A percentile compares a stretch with the other conserved stretches of the same genome.
phyloP scores from a whole-genome alignment of 2,888 invertebrate genomes.

The Rhabditophanes sp. region DNA sequence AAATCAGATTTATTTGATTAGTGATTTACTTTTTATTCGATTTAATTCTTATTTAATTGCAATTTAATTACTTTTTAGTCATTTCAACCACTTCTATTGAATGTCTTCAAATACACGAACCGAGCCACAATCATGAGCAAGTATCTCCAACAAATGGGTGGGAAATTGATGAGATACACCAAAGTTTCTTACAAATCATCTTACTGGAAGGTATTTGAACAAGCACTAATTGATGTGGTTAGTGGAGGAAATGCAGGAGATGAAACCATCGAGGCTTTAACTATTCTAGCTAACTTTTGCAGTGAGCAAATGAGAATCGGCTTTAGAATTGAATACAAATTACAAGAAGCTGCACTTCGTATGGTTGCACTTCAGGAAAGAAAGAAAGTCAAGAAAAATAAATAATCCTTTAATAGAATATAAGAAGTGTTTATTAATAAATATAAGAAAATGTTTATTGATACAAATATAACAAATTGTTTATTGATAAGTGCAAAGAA shows the following conservation, averaged over 20 bases:
- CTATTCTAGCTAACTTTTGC: slow-evolving; percentile 17
- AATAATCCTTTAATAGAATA: too few species aligned
- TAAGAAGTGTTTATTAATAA: too few species aligned
- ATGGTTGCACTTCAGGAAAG: slow-evolving; percentile 12
- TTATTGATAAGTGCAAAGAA: too few species aligned
- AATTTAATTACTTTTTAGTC: slow-evolving; percentile 10
- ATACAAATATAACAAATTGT: too few species aligned
- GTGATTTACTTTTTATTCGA: neutral
- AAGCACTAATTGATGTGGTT: slow-evolving; percentile 18
- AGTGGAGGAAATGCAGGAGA: slow-evolving; percentile 13
- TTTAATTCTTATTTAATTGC: neutral
- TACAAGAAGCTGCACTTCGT: slow-evolving; percentile 21
- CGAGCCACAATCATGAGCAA: slow-evolving; percentile 18
- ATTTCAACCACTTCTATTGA: slow-evolving; percentile 21
- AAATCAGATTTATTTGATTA: neutral
- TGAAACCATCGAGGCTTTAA: slow-evolving; percentile 16
- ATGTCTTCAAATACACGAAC: slow-evolving; percentile 9
- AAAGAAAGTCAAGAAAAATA: slow-evolving; percentile 4
- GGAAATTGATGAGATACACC: slow-evolving; percentile 21
- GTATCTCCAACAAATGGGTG: slow-evolving; percentile 20
- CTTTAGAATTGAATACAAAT: slow-evolving; percentile 22
- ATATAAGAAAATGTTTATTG: too few species aligned
- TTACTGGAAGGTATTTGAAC: slow-evolving; percentile 24
- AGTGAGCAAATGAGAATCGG: slow-evolving; percentile 20
- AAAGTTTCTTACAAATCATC: slow-evolving; percentile 21